These are phyloP conservation scores for Tridacna gigas DNA, from an alignment of 2,888 invertebrate genomes.

Conservation along the genomic window DNA sequence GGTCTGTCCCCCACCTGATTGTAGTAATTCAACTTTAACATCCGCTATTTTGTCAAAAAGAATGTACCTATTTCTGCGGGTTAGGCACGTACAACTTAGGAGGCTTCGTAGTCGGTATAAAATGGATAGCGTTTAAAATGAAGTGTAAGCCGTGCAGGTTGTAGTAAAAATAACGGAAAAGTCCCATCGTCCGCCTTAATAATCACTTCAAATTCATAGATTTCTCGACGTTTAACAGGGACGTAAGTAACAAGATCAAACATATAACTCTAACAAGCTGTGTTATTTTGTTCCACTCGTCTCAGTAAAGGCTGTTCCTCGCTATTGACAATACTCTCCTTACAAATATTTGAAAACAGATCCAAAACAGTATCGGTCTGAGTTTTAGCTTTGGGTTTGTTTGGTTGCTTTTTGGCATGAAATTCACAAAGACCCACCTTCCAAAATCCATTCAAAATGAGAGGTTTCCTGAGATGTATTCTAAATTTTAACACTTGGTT, in stretches of 20 bases:
- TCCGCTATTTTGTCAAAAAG: conserved; percentile 33
- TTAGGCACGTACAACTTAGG: conserved; percentile 60
- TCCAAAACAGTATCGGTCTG: no score
- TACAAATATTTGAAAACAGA: no score
- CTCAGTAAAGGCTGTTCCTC: conserved; percentile 44
- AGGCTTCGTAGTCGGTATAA: conserved; percentile 24
- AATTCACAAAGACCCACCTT: no score
- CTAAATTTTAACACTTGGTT: conserved; percentile 37
- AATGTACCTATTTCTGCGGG: no score
- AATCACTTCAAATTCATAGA: conserved; percentile 47
- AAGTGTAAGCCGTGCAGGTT: conserved; percentile 44
- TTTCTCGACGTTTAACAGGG: conserved; percentile 47
- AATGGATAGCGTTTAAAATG: conserved; percentile 38
- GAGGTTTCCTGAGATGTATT: conserved; percentile 40
- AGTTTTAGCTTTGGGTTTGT: no score
- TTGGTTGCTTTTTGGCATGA: no score
- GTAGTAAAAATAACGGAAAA: conserved; percentile 22
- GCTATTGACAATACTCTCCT: conserved; percentile 52
- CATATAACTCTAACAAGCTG: conserved; percentile 33
- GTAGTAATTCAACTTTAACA: conserved; percentile 21
- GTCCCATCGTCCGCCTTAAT: conserved; percentile 32
- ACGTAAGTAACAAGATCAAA: conserved; percentile 39
- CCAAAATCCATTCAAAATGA: no score
- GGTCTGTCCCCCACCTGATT: neutral
- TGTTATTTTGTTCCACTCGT: conserved; percentile 38